Percentiles rank a stretch among this genome's conserved stretches.
These are phyloP conservation scores for Caenorhabditis virilis DNA, from an alignment of 2,888 invertebrate species.

Conservation along the genomic window DNA sequence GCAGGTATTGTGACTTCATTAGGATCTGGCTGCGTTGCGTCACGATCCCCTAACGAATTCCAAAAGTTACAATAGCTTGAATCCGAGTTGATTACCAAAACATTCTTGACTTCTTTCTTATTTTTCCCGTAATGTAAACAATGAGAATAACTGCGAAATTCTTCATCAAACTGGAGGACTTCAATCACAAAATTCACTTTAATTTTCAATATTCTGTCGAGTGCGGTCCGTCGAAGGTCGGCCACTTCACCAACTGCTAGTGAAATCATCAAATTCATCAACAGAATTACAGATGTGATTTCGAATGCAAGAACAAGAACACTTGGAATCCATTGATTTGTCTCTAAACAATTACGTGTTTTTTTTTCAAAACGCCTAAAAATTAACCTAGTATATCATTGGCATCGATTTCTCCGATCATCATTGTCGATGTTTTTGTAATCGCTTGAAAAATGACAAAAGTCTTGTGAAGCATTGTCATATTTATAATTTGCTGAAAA, in stretches of 20 bases:
- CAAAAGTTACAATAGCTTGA: conserved; percentile 31
- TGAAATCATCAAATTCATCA: conserved; percentile 67
- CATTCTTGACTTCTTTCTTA: conserved; percentile 46
- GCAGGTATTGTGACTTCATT: conserved; percentile 2
- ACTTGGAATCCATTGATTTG: conserved; percentile 62
- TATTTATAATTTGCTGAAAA: conserved; percentile 35
- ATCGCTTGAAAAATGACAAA: conserved; percentile 62
- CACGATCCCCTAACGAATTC: too few species aligned
- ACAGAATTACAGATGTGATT: conserved; percentile 66
- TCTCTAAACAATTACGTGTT: too few species aligned
- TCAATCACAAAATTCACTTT: conserved; percentile 66
- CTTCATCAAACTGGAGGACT: conserved; percentile 61
- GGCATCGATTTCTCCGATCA: conserved; percentile 65
- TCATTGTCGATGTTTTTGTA: conserved; percentile 67
- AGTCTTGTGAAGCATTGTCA: conserved; percentile 46
- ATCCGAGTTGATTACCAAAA: conserved; percentile 51
- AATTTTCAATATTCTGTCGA: conserved; percentile 61
- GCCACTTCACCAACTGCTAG: conserved; percentile 66
- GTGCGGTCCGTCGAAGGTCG: conserved; percentile 57
- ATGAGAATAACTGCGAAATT: conserved; percentile 38
- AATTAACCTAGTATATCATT: conserved; percentile 54
- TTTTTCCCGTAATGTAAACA: too few species aligned
- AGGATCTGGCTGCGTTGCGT: too few species aligned
- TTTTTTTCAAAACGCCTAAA: too few species aligned
- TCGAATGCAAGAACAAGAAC: conserved; percentile 64